Evolutionary conservation across 2,113 vertebrate genomes (phyloP), one percentile per base, ranked within the genome.

Genomic region (Alethe diademata): DNA sequence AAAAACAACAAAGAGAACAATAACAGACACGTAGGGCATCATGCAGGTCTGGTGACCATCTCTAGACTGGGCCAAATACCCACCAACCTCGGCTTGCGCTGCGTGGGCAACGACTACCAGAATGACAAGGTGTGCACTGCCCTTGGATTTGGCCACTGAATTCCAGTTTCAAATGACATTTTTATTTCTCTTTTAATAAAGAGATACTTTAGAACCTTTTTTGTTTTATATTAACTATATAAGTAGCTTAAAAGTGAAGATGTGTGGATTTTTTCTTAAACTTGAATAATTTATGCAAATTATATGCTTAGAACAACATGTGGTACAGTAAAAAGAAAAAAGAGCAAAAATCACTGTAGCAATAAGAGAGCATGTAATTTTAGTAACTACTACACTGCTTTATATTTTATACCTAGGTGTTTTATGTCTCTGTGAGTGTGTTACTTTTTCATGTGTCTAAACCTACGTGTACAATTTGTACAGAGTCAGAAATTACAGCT

Each of bases 281-380:
- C 97, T 95, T 97, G 96, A 98, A 96, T 97, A 96, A 97, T 97
- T 96, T 97, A 97, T 96, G 95, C 93, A 96, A 97, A 97, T 94
- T 95, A 97, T 97, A 97, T 96, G 95, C 92, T 97, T 98, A 98
- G 96, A 97, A 97, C 96, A 97, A 98, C 96, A 97, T 98, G 93
- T 97, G 93, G 96, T 95, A 96, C 94, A 96, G 96, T 97, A 85
- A 97, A 97, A 95, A 96, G 74, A 81, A 96, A 96, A 96, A 97
- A 98, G 95, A 97, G 97, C 97, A 98, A 98, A 98, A 98, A 98
- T 98, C 97, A 98, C 96, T 97, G 90, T 96, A 97, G 90, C 93
- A 97, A 96, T 92, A 96, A 97, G 97, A 97, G 95, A 98, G 92
- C 96, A 96, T 96, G 97, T 96, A 94, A 95, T 93, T 93, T 97